phyloP scores from a whole-genome alignment of 2,113 vertebrate genomes.

The Pipa parva region DNA sequence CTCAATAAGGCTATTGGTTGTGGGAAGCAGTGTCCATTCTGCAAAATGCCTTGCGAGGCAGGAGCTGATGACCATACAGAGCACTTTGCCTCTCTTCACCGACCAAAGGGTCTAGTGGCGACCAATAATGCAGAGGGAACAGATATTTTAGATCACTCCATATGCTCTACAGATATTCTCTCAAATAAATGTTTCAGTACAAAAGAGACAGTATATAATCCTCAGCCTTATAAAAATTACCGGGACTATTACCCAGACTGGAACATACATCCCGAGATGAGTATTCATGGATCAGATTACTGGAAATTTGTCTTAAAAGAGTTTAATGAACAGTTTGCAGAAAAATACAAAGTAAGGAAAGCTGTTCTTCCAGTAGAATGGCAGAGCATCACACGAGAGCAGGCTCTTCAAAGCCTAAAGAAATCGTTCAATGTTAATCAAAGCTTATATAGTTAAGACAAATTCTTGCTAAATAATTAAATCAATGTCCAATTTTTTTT shows the following conservation, averaged over 20 bases:
- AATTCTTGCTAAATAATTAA: no score
- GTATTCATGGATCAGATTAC: constrained; percentile 47
- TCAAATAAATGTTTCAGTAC: background rate
- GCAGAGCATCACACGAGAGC: constrained; percentile 5
- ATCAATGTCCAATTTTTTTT: no score
- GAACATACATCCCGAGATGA: constrained; percentile 57
- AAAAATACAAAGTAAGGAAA: background rate
- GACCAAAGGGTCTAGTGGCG: constrained; percentile 6
- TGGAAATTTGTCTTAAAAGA: constrained; percentile 53
- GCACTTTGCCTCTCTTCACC: constrained; percentile 29
- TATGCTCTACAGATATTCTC: constrained; percentile 2
- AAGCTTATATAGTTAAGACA: no score
- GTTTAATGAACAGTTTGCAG: constrained; percentile 15
- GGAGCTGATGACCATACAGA: constrained; percentile 42
- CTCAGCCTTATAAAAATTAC: constrained; percentile 44
- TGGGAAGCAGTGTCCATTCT: constrained; percentile 63
- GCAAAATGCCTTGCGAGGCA: constrained; percentile 57
- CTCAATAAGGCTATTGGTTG: constrained; percentile 55
- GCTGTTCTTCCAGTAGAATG: constrained; percentile 52
- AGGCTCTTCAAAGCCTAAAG: constrained; percentile 52
- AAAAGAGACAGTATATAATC: background rate
- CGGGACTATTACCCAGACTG: constrained; percentile 49
- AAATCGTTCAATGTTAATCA: constrained; percentile 43
- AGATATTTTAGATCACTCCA: background rate
- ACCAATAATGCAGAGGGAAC: background rate